Conservation (phyloP, 2,888 invertebrate species). For the Lamellibrachia columna region DNA sequence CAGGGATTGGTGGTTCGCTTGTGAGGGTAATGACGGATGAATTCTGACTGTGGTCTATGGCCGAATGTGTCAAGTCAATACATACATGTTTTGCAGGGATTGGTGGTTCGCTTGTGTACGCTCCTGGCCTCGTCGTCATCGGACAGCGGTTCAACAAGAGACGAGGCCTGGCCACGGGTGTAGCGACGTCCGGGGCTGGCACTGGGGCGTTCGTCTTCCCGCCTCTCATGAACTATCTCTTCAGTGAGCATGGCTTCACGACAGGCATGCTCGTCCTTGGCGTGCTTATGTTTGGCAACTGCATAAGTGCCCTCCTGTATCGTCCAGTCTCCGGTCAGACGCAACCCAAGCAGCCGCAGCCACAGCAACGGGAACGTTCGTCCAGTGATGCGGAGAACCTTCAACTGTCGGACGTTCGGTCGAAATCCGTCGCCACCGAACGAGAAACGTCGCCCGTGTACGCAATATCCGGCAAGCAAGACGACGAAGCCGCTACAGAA, state of each 20-base stretch:
- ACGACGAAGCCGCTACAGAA: not conserved
- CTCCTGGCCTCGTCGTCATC: not conserved
- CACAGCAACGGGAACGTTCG: not conserved
- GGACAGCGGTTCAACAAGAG: slow-evolving; percentile 39
- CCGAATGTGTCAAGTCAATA: too few species aligned
- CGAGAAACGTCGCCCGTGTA: not conserved
- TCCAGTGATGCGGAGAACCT: not conserved
- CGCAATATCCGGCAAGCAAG: not conserved
- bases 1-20: not conserved
- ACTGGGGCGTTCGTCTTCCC: slow-evolving; percentile 47
- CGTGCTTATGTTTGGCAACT: slow-evolving; percentile 20
- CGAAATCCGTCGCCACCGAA: not conserved
- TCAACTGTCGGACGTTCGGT: not conserved
- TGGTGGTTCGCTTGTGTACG: not conserved
- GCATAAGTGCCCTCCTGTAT: not conserved
- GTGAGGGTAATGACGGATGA: too few species aligned
- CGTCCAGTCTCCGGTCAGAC: not conserved
- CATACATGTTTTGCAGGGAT: not conserved
- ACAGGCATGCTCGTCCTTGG: slow-evolving; percentile 45
- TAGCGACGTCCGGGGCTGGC: slow-evolving; percentile 50
- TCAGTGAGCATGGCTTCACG: slow-evolving; percentile 45
- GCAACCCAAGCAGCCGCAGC: not conserved
- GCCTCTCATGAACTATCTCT: slow-evolving; percentile 43
- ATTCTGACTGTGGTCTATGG: too few species aligned
- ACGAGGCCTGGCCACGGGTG: slow-evolving; percentile 44